These are phyloP conservation scores for Hyles lineata DNA, from an alignment of 2,888 invertebrate species.

Conservation along the genomic window DNA sequence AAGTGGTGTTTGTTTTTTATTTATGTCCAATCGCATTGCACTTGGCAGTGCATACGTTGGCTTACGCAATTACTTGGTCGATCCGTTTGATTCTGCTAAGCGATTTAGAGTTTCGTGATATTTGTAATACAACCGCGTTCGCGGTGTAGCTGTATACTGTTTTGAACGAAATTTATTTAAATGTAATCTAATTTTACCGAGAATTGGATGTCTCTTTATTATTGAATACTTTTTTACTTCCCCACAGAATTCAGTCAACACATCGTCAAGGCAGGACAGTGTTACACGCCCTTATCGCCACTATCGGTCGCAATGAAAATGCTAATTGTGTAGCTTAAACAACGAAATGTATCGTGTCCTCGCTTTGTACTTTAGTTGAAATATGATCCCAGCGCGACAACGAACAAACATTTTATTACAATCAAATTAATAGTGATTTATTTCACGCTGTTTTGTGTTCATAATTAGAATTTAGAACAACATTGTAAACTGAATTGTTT, in stretches of 20 bases:
- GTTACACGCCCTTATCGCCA: slow-evolving; percentile 62
- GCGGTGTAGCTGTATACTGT: too few relatives aligned
- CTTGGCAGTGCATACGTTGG: neutral
- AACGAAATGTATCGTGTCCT: slow-evolving; percentile 57
- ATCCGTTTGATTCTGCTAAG: slow-evolving; percentile 18
- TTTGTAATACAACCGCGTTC: slow-evolving; percentile 17
- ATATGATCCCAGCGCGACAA: slow-evolving; percentile 46
- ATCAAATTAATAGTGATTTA: slow-evolving; percentile 30
- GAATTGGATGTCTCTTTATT: slow-evolving; percentile 17
- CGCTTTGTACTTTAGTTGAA: slow-evolving; percentile 50
- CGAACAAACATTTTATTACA: slow-evolving; percentile 34
- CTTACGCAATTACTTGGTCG: slow-evolving; percentile 9
- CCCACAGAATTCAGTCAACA: slow-evolving; percentile 34
- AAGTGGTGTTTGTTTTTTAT: slow-evolving; percentile 16
- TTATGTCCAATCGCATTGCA: slow-evolving; percentile 11
- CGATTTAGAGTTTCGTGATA: neutral
- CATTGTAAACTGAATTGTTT: too few relatives aligned
- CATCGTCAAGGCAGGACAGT: slow-evolving; percentile 67
- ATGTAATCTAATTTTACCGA: slow-evolving; percentile 5
- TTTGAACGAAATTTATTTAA: slow-evolving; percentile 7
- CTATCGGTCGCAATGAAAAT: slow-evolving; percentile 68
- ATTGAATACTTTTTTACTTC: slow-evolving; percentile 29
- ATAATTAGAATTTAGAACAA: neutral
- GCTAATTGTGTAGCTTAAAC: slow-evolving; percentile 71
- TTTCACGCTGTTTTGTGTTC: slow-evolving; percentile 8